Conservation (phyloP, 1,140 invertebrate genomes). For the Asobara japonica region DNA sequence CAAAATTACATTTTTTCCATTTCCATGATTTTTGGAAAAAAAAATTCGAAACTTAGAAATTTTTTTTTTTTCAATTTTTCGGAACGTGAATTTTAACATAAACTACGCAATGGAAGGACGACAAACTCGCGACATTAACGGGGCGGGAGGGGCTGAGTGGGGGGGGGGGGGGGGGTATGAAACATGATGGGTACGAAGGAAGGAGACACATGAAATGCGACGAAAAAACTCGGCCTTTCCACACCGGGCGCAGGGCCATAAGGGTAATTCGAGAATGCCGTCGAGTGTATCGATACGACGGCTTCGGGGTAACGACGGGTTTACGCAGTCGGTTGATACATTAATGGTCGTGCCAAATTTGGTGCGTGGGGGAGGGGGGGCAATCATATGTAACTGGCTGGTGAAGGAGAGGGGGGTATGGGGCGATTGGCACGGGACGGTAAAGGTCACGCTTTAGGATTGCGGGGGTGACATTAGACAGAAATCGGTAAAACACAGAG, state of each 20-base stretch:
- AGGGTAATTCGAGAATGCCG: slow-evolving; percentile 37
- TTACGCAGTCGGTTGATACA: background rate
- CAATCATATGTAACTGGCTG: too few relatives aligned
- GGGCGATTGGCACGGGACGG: too few relatives aligned
- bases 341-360: background rate
- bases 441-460: too few relatives aligned
- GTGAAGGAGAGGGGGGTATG: too few relatives aligned
- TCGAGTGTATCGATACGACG: background rate
- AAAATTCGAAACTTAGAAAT: too few relatives aligned
- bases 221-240: slow-evolving; percentile 30
- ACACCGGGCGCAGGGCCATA: slow-evolving; percentile 22
- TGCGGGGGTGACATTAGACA: too few relatives aligned
- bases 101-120: background rate
- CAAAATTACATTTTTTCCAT: too few relatives aligned
- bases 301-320: slow-evolving; percentile 21
- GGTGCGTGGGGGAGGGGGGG: background rate
- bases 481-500: too few relatives aligned
- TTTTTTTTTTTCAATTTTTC: too few relatives aligned
- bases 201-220: slow-evolving; percentile 17
- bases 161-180: background rate
- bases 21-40: too few relatives aligned
- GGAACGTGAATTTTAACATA: too few relatives aligned
- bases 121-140: background rate
- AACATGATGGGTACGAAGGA: background rate
- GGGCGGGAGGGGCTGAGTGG: too few relatives aligned